Conservation (phyloP, 2,888 invertebrate species). For the Ptilodon capucinus region DNA sequence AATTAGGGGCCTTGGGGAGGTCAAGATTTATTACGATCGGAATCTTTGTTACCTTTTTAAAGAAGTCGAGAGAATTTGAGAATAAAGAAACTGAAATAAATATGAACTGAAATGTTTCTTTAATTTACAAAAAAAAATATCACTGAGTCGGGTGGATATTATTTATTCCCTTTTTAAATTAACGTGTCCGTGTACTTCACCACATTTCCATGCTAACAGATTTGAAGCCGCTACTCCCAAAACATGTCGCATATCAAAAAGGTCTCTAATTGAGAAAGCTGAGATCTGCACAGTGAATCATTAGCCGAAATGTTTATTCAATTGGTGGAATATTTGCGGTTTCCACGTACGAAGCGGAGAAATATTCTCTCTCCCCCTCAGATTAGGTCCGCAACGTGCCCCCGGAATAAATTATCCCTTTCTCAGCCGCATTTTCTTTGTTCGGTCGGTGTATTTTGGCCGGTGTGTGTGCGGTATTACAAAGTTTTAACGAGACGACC, state of each 20-base stretch:
- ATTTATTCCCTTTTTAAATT: not conserved
- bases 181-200: not conserved
- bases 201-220: not conserved
- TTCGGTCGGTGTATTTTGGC: slow-evolving; percentile 43
- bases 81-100: not conserved
- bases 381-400: slow-evolving; percentile 31
- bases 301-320: slow-evolving; percentile 20
- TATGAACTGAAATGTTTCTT: not conserved
- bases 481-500: slow-evolving; percentile 51
- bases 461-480: slow-evolving; percentile 38
- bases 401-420: slow-evolving; percentile 59
- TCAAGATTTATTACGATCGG: slow-evolving; percentile 1
- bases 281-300: slow-evolving; percentile 12
- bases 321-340: slow-evolving; percentile 20
- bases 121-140: not conserved
- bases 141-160: not conserved
- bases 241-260: slow-evolving; percentile 11
- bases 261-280: slow-evolving; percentile 18
- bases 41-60: not conserved
- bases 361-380: slow-evolving; percentile 26
- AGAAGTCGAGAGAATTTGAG: not conserved
- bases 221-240: not conserved
- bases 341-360: slow-evolving; percentile 1
- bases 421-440: slow-evolving; percentile 48
- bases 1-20: not conserved